phyloP scores from a whole-genome alignment of 2,888 invertebrate species.

The Mesorhabditis belari region DNA sequence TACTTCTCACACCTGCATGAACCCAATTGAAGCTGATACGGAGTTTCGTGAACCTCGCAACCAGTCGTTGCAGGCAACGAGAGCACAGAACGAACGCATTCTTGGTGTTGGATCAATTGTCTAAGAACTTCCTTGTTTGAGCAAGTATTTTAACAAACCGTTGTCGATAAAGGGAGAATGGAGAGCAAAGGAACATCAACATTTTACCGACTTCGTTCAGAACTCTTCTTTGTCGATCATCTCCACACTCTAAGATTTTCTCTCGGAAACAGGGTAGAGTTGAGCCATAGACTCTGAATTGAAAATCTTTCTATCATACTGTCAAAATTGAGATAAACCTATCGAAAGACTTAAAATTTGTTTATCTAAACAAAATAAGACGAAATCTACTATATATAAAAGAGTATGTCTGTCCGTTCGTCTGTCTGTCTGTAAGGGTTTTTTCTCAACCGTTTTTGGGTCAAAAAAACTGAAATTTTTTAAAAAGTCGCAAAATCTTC shows the following conservation, averaged over 20 bases:
- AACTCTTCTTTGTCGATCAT: constrained; percentile 40
- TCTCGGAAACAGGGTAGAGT: constrained; percentile 50
- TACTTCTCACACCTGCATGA: constrained; percentile 28
- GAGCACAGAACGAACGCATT: constrained; percentile 38
- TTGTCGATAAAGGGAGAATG: constrained; percentile 42
- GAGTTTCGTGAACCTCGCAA: constrained; percentile 16
- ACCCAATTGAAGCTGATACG: constrained; percentile 23
- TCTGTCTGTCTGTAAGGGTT: too few species aligned
- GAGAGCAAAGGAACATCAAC: constrained; percentile 49
- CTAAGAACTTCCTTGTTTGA: constrained; percentile 5
- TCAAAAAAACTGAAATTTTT: too few species aligned
- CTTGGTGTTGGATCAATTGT: constrained; percentile 36
- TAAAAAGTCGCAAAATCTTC: too few species aligned
- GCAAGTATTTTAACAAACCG: constrained; percentile 11
- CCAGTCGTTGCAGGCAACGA: constrained; percentile 31
- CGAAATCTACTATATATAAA: too few species aligned
- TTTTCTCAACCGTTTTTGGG: too few species aligned
- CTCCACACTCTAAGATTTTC: constrained; percentile 45
- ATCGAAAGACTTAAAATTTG: neutral
- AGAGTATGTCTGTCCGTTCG: too few species aligned
- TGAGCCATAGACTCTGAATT: constrained; percentile 40
- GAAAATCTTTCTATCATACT: too few species aligned
- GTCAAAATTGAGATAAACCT: too few species aligned
- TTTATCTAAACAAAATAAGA: neutral
- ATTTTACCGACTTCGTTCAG: constrained; percentile 47